Evolutionary conservation across 2,797 vertebrate genomes (phyloP).

Genomic region (Aulostomus chinensis): DNA sequence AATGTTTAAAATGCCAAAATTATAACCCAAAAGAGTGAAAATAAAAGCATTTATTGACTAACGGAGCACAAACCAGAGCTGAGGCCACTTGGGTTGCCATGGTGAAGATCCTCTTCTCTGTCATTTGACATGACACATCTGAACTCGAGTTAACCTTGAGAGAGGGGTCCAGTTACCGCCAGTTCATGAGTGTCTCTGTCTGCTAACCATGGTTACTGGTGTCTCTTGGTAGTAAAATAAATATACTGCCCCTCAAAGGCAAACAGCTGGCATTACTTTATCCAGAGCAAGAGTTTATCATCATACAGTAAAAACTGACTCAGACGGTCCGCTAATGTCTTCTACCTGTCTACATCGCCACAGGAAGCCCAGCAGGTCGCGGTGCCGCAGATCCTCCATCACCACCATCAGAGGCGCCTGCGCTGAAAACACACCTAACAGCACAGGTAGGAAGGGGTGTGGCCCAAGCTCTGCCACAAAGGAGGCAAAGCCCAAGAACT

Average conservation of each 20-base stretch:
- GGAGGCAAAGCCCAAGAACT: conserved; percentile 85
- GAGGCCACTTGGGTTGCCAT: conserved; percentile 86
- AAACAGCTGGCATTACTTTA: neutral
- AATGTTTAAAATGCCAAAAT: too few species aligned
- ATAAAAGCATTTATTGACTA: too few species aligned
- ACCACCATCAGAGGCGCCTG: conserved; percentile 78
- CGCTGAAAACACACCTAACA: conserved; percentile 82
- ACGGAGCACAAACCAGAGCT: conserved; percentile 85
- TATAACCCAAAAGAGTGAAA: too few species aligned
- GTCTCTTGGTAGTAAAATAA: too few species aligned
- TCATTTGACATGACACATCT: conserved; percentile 79
- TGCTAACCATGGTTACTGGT: neutral
- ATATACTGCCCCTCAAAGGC: neutral
- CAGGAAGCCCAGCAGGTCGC: conserved; percentile 88
- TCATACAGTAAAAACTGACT: too few species aligned
- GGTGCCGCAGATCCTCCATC: conserved; percentile 82
- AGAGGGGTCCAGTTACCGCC: too few species aligned
- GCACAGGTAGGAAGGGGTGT: conserved; percentile 83
- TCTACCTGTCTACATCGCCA: conserved; percentile 86
- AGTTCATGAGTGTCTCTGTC: neutral
- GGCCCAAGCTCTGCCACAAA: conserved; percentile 84
- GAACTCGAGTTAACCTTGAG: conserved; percentile 75
- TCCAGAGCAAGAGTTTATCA: neutral
- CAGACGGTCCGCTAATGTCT: too few species aligned
- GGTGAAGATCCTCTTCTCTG: conserved; percentile 88